phyloP scores from a whole-genome alignment of 2,113 vertebrate genomes.

The Hymenochirus boettgeri region DNA sequence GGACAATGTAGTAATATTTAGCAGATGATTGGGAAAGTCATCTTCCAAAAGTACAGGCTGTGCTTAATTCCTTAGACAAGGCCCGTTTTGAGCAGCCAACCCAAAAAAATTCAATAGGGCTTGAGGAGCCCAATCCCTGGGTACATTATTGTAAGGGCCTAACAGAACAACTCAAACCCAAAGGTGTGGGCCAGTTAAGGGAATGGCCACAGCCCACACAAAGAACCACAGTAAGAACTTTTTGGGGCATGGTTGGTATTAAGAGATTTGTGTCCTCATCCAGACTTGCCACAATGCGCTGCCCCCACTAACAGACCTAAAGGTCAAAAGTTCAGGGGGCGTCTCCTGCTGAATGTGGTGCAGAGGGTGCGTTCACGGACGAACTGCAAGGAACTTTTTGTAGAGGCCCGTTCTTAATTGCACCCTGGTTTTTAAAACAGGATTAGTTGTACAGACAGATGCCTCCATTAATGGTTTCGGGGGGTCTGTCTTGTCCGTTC shows the following conservation, averaged over 20 bases:
- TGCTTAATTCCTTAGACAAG: neutral
- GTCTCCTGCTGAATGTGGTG: neutral
- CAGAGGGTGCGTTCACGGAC: no score
- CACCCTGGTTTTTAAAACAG: no score
- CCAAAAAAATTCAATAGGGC: neutral
- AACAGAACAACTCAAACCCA: neutral
- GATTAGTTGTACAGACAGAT: no score
- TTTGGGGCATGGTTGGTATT: slow-evolving; percentile 4
- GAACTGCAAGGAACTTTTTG: neutral
- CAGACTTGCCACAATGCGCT: neutral
- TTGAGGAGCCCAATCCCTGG: neutral
- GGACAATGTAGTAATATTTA: neutral
- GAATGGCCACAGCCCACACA: slow-evolving; percentile 2
- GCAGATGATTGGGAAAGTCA: neutral
- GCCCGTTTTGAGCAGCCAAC: neutral
- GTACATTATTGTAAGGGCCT: neutral
- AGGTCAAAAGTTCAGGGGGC: neutral
- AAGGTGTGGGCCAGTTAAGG: slow-evolving; percentile 17
- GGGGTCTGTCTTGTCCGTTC: no score
- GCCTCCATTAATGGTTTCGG: no score
- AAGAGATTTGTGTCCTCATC: slow-evolving; percentile 13
- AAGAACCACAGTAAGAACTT: slow-evolving; percentile 13
- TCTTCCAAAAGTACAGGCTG: neutral
- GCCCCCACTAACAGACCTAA: slow-evolving; percentile 14
- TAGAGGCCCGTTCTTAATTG: neutral